These are phyloP conservation scores for Cybosia mesomella DNA, from an alignment of 2,888 invertebrate species.

Conservation along the genomic window DNA sequence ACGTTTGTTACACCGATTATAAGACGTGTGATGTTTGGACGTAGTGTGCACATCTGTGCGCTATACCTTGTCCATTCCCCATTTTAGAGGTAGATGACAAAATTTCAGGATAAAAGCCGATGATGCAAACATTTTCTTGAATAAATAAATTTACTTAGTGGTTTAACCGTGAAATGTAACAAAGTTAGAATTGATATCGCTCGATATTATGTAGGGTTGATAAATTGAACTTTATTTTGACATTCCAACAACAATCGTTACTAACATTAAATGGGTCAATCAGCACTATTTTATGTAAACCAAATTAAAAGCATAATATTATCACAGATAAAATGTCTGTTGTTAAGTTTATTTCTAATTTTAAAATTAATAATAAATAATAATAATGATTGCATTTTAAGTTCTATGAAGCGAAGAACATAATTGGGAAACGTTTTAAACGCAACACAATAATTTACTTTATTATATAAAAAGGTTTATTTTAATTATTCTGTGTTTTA, in stretches of 20 bases:
- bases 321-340: background rate
- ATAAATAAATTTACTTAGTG: background rate
- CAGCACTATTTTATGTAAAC: background rate
- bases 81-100: background rate
- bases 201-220: background rate
- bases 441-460: no score
- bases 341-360: constrained; percentile 2
- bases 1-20: constrained; percentile 25
- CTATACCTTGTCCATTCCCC: background rate
- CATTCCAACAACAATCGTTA: background rate
- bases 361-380: no score
- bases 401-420: background rate
- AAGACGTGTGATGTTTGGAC: constrained; percentile 20
- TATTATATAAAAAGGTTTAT: background rate
- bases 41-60: background rate
- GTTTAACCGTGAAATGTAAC: background rate
- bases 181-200: background rate
- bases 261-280: background rate
- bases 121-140: background rate
- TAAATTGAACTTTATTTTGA: background rate
- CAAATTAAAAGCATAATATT: constrained; percentile 14
- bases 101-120: background rate
- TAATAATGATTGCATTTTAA: no score
- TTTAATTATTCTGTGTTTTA: background rate
- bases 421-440: background rate